Evolutionary conservation across 2,797 vertebrate genomes (phyloP).

Genomic region (Lates japonicus): DNA sequence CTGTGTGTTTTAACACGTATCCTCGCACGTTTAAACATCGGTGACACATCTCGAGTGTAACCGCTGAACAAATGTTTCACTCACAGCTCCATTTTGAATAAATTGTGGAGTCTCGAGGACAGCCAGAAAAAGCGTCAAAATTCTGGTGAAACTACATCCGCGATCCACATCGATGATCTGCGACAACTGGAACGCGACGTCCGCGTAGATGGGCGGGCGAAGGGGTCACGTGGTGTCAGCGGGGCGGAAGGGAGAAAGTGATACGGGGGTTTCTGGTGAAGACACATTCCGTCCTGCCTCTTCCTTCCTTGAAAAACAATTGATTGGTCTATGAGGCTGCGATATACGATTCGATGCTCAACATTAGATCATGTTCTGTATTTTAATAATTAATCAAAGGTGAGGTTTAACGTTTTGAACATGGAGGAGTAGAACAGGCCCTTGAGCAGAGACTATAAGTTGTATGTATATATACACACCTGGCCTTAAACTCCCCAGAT

Average conservation of each 20-base stretch:
- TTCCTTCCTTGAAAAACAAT: neutral
- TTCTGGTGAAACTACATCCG: slow-evolving; percentile 72
- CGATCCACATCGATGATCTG: slow-evolving; percentile 58
- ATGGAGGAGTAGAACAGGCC: neutral
- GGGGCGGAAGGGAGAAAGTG: too few relatives aligned
- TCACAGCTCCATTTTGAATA: slow-evolving; percentile 85
- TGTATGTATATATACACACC: neutral
- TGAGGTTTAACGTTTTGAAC: neutral
- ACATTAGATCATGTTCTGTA: too few relatives aligned
- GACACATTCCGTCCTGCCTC: neutral
- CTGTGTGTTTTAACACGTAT: neutral
- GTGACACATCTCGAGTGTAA: neutral
- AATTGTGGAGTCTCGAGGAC: slow-evolving; percentile 18
- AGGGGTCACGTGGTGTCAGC: slow-evolving; percentile 23
- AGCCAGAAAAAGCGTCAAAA: slow-evolving; percentile 35
- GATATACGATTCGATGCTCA: neutral
- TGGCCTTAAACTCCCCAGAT: too few relatives aligned
- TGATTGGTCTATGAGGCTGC: neutral
- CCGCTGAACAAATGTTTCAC: slow-evolving; percentile 32
- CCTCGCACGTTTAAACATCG: neutral
- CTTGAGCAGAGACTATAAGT: neutral
- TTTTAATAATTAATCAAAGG: neutral
- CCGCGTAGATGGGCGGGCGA: slow-evolving; percentile 52
- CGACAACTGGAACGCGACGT: slow-evolving; percentile 66
- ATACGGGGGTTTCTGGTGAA: neutral